Conservation (phyloP, 2,888 invertebrate species). For the Micropterix aruncella region DNA sequence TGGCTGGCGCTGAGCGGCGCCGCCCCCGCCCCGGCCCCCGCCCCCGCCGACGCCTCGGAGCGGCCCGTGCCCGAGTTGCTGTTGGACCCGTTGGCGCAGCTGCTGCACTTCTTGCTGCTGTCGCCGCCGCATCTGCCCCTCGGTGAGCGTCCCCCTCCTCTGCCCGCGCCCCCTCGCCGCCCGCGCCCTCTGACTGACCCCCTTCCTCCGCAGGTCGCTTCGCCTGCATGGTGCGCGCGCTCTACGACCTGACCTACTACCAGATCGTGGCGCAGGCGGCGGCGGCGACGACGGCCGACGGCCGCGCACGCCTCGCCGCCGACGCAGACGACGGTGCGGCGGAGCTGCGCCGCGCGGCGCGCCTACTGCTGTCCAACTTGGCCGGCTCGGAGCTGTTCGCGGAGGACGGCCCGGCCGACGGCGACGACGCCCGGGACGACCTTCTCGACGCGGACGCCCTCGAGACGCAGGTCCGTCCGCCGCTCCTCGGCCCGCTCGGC, state of each 20-base stretch:
- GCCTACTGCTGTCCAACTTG: constrained; percentile 21
- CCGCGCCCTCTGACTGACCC: no score
- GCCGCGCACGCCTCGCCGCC: constrained; percentile 37
- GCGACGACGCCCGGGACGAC: background rate
- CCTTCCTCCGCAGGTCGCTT: constrained; percentile 80
- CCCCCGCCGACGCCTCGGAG: constrained; percentile 16
- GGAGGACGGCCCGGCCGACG: constrained; percentile 34
- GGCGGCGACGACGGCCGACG: constrained; percentile 48
- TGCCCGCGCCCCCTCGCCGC: no score
- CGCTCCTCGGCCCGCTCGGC: no score
- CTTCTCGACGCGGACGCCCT: constrained; percentile 15
- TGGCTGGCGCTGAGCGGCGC: constrained; percentile 18
- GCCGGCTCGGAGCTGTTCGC: constrained; percentile 43
- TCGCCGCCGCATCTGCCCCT: constrained; percentile 76
- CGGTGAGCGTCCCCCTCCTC: no score
- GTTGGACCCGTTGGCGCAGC: constrained; percentile 71
- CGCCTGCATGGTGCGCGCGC: constrained; percentile 71
- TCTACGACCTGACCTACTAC: constrained; percentile 81
- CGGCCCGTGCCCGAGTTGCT: constrained; percentile 64
- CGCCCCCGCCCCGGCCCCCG: constrained; percentile 5
- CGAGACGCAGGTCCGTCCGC: constrained; percentile 1
- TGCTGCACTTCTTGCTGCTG: constrained; percentile 75
- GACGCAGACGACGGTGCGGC: constrained; percentile 10
- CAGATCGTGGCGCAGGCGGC: constrained; percentile 75
- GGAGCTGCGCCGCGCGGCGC: constrained; percentile 16